Evolutionary conservation across 2,888 invertebrate genomes (phyloP).

Genomic region (Eueremaeus valkanovi): DNA sequence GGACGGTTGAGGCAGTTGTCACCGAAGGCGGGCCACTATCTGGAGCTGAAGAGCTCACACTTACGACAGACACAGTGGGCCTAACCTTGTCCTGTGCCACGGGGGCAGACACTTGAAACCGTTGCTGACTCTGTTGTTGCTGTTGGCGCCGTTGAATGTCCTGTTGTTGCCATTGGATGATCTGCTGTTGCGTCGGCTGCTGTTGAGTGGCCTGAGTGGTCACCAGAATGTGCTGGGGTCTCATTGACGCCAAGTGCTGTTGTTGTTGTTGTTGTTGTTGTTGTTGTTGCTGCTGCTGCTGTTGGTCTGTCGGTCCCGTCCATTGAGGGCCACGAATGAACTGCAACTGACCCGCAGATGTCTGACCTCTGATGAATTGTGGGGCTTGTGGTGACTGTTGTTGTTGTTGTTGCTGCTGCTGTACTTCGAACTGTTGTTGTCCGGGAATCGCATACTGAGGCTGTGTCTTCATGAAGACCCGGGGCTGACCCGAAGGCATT

Average conservation of each 20-base stretch:
- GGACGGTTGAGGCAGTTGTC: slow-evolving; percentile 15
- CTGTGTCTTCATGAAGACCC: slow-evolving; percentile 12
- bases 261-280: not conserved
- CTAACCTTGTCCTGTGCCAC: slow-evolving; percentile 8
- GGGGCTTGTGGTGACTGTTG: slow-evolving; percentile 15
- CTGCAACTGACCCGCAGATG: slow-evolving; percentile 29
- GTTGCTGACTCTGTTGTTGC: slow-evolving; percentile 42
- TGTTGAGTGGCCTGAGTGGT: not conserved
- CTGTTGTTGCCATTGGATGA: slow-evolving; percentile 41
- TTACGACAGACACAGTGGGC: slow-evolving; percentile 29
- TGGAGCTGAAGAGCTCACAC: slow-evolving; percentile 26
- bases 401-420: slow-evolving; percentile 36
- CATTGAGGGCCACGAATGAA: slow-evolving; percentile 14
- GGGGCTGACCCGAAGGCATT: slow-evolving; percentile 7
- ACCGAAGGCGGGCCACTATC: slow-evolving; percentile 19
- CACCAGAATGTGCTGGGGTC: slow-evolving; percentile 30
- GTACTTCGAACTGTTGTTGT: slow-evolving; percentile 41
- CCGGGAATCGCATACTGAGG: slow-evolving; percentile 40
- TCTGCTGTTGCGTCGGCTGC: slow-evolving; percentile 41
- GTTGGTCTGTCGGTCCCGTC: not conserved
- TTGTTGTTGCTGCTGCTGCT: not conserved
- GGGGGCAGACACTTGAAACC: slow-evolving; percentile 33
- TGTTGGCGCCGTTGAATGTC: slow-evolving; percentile 40
- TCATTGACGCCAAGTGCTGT: slow-evolving; percentile 21
- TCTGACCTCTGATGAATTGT: slow-evolving; percentile 4